Conservation (phyloP, 2,797 vertebrate species). For the Harpagifer antarcticus region DNA sequence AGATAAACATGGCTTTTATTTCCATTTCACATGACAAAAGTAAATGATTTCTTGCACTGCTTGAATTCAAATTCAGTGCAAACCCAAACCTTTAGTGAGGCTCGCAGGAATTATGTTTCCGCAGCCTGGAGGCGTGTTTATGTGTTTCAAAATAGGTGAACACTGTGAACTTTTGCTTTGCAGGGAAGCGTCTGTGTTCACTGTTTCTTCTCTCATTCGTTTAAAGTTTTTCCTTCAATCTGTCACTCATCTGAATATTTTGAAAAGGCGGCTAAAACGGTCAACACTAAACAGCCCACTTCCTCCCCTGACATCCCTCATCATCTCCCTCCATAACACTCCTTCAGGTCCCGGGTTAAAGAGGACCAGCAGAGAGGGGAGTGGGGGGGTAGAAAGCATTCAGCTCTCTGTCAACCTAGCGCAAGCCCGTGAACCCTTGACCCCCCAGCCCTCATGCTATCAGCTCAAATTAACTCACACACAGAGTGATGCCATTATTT, state of each 20-base stretch:
- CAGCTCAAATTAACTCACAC: slow-evolving; percentile 91
- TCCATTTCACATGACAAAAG: not conserved
- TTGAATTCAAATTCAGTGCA: not conserved
- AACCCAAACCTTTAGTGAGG: not conserved
- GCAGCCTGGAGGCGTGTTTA: too few relatives aligned
- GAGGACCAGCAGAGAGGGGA: slow-evolving; percentile 40
- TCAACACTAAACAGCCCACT: slow-evolving; percentile 70
- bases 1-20: not conserved
- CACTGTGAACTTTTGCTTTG: not conserved
- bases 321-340: slow-evolving; percentile 52
- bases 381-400: slow-evolving; percentile 66
- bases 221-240: slow-evolving; percentile 25
- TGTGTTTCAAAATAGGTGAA: too few relatives aligned
- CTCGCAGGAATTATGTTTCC: too few relatives aligned
- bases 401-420: slow-evolving; percentile 90
- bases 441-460: slow-evolving; percentile 88
- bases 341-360: slow-evolving; percentile 54
- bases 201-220: not conserved
- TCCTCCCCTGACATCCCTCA: slow-evolving; percentile 57
- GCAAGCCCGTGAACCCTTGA: slow-evolving; percentile 84
- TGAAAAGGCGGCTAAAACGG: slow-evolving; percentile 57
- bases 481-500: slow-evolving; percentile 89
- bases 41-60: not conserved
- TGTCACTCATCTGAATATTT: slow-evolving; percentile 29
- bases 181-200: slow-evolving; percentile 1